phyloP scores from a whole-genome alignment of 2,888 invertebrate species.

The Drosophila rellima region DNA sequence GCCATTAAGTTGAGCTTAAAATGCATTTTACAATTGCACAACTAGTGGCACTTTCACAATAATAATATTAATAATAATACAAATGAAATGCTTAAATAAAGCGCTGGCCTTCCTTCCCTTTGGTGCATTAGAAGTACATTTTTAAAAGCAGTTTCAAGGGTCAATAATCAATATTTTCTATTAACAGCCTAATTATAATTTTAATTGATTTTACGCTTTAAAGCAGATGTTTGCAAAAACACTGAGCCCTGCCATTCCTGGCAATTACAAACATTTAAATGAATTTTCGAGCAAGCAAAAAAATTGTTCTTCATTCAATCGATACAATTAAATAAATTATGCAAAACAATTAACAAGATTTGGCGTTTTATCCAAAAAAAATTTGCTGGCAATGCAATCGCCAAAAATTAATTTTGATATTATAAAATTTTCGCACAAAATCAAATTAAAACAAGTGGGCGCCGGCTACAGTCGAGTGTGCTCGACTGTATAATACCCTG shows the following conservation, averaged over 20 bases:
- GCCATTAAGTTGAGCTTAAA: conserved; percentile 26
- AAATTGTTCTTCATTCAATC: conserved; percentile 33
- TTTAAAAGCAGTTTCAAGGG: neutral
- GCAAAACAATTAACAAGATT: conserved; percentile 19
- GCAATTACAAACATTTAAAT: conserved; percentile 53
- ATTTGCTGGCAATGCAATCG: conserved; percentile 21
- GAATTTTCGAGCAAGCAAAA: conserved; percentile 25
- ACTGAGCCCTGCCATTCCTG: conserved; percentile 15
- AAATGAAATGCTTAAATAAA: conserved; percentile 38
- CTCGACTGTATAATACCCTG: no score
- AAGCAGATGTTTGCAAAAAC: conserved; percentile 47
- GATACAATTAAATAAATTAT: conserved; percentile 45
- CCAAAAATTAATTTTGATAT: conserved; percentile 4
- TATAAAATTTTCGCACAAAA: conserved; percentile 4
- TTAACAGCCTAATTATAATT: conserved; percentile 64
- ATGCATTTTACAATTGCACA: conserved; percentile 35
- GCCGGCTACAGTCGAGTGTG: no score
- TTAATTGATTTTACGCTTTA: conserved; percentile 62
- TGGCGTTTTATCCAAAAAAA: neutral
- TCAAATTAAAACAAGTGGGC: no score
- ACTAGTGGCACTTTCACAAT: conserved; percentile 18
- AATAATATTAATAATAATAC: conserved; percentile 14
- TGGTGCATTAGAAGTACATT: neutral
- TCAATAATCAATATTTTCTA: conserved; percentile 49
- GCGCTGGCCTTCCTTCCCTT: neutral